Evolutionary conservation across 2,888 invertebrate species (phyloP).

Genomic region (Hydropsyche betteni): DNA sequence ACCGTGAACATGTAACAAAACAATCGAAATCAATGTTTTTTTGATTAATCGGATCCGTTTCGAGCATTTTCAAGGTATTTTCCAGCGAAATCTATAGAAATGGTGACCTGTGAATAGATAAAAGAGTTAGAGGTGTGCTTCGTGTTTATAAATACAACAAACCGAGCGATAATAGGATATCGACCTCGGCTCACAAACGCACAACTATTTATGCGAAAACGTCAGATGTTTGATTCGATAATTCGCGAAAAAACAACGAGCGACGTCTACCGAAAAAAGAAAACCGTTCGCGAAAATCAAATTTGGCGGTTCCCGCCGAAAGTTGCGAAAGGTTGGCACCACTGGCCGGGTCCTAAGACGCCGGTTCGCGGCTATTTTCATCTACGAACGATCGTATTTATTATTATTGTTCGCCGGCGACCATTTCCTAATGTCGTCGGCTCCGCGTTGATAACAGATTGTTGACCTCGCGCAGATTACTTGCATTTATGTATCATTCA

Average conservation of each 20-base stretch:
- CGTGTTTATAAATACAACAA: slow-evolving; percentile 30
- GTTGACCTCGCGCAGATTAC: slow-evolving; percentile 30
- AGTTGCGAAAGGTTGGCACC: neutral
- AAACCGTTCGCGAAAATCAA: neutral
- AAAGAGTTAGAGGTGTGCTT: slow-evolving; percentile 1
- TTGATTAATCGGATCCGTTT: too few species aligned
- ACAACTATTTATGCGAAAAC: neutral
- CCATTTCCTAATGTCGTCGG: slow-evolving; percentile 31
- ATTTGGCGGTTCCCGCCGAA: neutral
- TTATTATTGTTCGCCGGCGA: slow-evolving; percentile 13
- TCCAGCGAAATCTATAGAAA: neutral
- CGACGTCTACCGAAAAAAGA: too few species aligned
- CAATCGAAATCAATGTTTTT: too few species aligned
- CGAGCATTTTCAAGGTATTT: neutral
- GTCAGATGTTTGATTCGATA: slow-evolving; percentile 4
- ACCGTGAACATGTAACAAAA: too few species aligned
- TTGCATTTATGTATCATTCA: slow-evolving; percentile 8
- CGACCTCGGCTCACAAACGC: slow-evolving; percentile 6
- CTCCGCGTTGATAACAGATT: slow-evolving; percentile 8
- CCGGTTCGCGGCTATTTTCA: neutral
- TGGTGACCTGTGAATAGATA: slow-evolving; percentile 4
- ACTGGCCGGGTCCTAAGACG: neutral
- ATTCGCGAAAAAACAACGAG: neutral
- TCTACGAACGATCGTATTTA: neutral
- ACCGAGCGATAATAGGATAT: slow-evolving; percentile 19